Evolutionary conservation across 2,797 vertebrate species (phyloP).

Genomic region (Falco berigora): DNA sequence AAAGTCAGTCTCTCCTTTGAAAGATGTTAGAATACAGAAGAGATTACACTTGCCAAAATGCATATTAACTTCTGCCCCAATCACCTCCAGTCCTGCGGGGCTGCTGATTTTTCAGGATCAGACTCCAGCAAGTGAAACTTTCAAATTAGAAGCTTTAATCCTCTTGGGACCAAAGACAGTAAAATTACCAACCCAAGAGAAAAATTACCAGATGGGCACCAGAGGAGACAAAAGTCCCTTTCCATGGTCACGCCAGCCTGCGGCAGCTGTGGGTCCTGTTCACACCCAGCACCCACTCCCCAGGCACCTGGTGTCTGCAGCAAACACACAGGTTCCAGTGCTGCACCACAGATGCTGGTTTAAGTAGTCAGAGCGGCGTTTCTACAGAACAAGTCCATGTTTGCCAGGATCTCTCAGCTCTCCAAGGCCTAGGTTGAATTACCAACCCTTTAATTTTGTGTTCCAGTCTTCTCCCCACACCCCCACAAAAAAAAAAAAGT

Average conservation of each 20-base stretch:
- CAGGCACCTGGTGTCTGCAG: not conserved
- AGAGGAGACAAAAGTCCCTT: not conserved
- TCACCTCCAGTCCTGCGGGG: not conserved
- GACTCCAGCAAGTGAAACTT: not conserved
- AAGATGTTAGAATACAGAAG: not conserved
- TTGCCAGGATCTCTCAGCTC: not conserved
- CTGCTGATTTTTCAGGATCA: not conserved
- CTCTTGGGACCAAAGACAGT: not conserved
- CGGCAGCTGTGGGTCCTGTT: not conserved
- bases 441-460: not conserved
- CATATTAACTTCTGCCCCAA: not conserved
- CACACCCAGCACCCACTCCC: not conserved
- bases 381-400: not conserved
- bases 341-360: not conserved
- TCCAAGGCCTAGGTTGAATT: not conserved
- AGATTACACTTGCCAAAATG: not conserved
- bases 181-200: not conserved
- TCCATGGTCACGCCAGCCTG: not conserved
- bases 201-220: not conserved
- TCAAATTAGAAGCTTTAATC: not conserved
- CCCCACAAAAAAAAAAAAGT: not conserved
- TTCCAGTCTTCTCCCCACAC: not conserved
- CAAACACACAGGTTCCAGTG: not conserved
- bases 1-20: not conserved
- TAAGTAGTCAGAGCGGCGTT: not conserved